These are phyloP conservation scores for Antechinus flavipes DNA, from an alignment of 2,113 vertebrate genomes.

Conservation along the genomic window DNA sequence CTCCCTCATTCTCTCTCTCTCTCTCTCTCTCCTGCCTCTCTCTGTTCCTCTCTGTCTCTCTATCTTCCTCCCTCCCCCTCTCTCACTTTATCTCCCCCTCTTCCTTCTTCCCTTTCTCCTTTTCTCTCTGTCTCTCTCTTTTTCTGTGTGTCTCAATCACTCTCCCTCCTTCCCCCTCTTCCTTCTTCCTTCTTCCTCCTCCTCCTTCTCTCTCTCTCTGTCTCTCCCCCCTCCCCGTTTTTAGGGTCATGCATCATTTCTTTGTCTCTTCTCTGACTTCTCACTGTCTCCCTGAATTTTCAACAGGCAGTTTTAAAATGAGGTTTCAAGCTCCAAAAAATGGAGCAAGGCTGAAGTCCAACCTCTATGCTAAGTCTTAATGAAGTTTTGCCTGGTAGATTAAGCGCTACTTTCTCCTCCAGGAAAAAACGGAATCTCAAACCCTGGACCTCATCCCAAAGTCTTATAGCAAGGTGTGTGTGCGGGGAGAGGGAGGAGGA, in stretches of 20 bases:
- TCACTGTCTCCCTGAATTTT: not conserved
- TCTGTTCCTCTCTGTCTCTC: not conserved
- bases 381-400: not conserved
- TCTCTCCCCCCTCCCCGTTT: not conserved
- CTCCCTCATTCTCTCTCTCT: not conserved
- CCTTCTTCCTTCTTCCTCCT: not conserved
- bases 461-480: not conserved
- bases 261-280: not conserved
- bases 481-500: rapidly evolving
- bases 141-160: too few species aligned
- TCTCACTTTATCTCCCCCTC: not conserved
- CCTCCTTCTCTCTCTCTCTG: too few species aligned
- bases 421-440: not conserved
- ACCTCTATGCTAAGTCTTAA: not conserved
- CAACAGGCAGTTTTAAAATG: not conserved
- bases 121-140: not conserved
- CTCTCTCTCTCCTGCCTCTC: too few species aligned
- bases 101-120: not conserved
- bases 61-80: not conserved
- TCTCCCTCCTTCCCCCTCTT: not conserved
- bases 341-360: not conserved
- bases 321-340: not conserved
- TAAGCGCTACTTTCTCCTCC: not conserved
- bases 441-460: not conserved
- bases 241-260: not conserved